Evolutionary conservation across 2,113 vertebrate species (phyloP), one percentile per base, ranked within the genome.

Genomic region (Otis tarda): DNA sequence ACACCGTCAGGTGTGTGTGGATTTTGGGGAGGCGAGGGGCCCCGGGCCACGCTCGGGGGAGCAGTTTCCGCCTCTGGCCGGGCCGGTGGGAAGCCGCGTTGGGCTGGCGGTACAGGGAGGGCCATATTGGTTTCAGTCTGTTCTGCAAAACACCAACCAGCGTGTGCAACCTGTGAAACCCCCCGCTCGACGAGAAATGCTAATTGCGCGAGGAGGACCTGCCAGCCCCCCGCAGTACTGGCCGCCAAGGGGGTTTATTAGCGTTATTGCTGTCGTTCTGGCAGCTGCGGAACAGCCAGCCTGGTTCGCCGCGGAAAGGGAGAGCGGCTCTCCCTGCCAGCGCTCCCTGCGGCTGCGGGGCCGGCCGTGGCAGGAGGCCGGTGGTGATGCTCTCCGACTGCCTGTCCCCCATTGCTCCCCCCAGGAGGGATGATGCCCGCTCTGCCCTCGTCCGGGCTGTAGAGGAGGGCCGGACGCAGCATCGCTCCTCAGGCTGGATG

Each of bases 51-150:
- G 1, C 33, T 35, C 0, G 6, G 14, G 39, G 55, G 15, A 59
- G 31, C 22, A 33, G 43, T n/a, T 10, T 35, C 37, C 61, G 50
- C 69, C 68, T 39, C 18, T 1, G 3, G 8, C 10, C 4, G 7
- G 30, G 73, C 84, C 22, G 27, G 43, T 30, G 90, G 64, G 76
- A 81, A 90, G 88, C 59, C 93, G 3, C 88, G 92, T 80, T 70
- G 5, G 74, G 94, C 96, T 39, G 94, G 64, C 57, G 88, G 83
- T 85, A 68, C 87, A 67, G 87, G 86, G 71, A 93, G 82, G 93
- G 93, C 96, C 96, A 95, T 90, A 95, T 92, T 93, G 95, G 90
- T 84, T 60, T 94, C 96, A 81, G 96, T 96, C 95, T 97, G 96
- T 95, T 95, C 92, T 93, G 94, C 93, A 93, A 95, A 97, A 93